phyloP scores from a whole-genome alignment of 1,140 invertebrate species.

The Drosophila littoralis region DNA sequence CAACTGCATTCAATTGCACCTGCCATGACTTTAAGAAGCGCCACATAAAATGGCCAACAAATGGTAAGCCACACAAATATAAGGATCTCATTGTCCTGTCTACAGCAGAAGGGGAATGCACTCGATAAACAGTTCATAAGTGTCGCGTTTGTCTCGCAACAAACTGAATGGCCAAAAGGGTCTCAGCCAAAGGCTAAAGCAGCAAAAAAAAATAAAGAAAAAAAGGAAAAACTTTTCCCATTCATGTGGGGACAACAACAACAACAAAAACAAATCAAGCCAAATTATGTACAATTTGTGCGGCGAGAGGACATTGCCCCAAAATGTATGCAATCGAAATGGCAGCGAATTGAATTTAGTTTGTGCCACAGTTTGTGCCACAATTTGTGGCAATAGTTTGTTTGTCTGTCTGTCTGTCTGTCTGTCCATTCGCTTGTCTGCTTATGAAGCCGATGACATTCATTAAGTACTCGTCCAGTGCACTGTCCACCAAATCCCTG shows the following conservation, averaged over 20 bases:
- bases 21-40: constrained; percentile 44
- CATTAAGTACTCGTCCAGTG: constrained; percentile 55
- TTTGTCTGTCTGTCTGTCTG: constrained; percentile 25
- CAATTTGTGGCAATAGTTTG: constrained; percentile 30
- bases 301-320: constrained; percentile 73
- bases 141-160: constrained; percentile 57
- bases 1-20: constrained; percentile 36
- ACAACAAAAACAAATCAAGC: constrained; percentile 61
- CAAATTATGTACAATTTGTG: constrained; percentile 77
- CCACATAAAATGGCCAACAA: constrained; percentile 11
- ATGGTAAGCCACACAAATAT: background rate
- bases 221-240: constrained; percentile 50
- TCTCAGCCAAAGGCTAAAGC: constrained; percentile 40
- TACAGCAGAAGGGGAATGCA: constrained; percentile 33
- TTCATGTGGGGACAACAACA: constrained; percentile 30
- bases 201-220: constrained; percentile 3
- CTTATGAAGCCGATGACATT: constrained; percentile 62
- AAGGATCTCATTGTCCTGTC: background rate
- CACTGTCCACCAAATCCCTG: background rate
- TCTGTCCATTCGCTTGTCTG: background rate
- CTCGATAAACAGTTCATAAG: constrained; percentile 66
- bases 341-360: constrained; percentile 62
- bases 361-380: constrained; percentile 17
- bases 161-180: constrained; percentile 32
- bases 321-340: constrained; percentile 76